A percentile compares a stretch with the other conserved stretches of the same genome.
Evolutionary conservation across 1,140 invertebrate species (phyloP).

Genomic region (Archivesica marissinica): DNA sequence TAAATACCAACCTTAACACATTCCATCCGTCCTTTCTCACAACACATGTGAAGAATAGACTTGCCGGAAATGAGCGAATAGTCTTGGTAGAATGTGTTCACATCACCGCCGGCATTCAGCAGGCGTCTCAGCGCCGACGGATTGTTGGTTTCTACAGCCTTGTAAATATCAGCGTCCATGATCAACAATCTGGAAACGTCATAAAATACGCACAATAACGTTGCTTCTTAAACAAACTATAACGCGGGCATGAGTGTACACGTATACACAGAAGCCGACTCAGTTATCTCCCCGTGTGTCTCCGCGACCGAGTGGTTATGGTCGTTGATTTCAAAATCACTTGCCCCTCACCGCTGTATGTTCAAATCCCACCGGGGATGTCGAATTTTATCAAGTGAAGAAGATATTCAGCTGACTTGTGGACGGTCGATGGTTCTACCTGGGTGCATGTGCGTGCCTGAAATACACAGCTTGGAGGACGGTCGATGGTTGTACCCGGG

Average conservation of each 20-base stretch:
- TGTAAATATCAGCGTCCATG: slow-evolving; percentile 66
- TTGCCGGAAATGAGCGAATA: slow-evolving; percentile 71
- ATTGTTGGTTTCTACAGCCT: slow-evolving; percentile 67
- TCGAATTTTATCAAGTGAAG: background rate
- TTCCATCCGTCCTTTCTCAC: slow-evolving; percentile 71
- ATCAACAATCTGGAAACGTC: background rate
- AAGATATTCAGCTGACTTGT: background rate
- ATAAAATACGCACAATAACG: background rate
- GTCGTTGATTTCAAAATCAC: too few species aligned
- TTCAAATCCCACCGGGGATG: background rate
- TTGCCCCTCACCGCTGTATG: background rate
- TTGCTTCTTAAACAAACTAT: too few species aligned
- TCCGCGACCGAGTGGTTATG: too few species aligned
- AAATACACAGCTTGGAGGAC: too few species aligned
- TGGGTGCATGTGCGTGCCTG: too few species aligned
- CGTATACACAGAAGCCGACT: too few species aligned
- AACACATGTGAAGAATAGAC: slow-evolving; percentile 73
- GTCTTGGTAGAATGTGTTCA: slow-evolving; percentile 71
- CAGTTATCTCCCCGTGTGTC: too few species aligned
- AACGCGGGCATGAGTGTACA: too few species aligned
- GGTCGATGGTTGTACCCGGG: too few species aligned
- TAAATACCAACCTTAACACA: slow-evolving; percentile 72
- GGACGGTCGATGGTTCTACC: too few species aligned
- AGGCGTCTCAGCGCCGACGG: slow-evolving; percentile 52
- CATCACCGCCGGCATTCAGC: slow-evolving; percentile 66